A percentile compares a stretch with the other conserved stretches of the same genome.
Evolutionary conservation across 2,888 invertebrate genomes (phyloP).

Genomic region (Protonemura montana): DNA sequence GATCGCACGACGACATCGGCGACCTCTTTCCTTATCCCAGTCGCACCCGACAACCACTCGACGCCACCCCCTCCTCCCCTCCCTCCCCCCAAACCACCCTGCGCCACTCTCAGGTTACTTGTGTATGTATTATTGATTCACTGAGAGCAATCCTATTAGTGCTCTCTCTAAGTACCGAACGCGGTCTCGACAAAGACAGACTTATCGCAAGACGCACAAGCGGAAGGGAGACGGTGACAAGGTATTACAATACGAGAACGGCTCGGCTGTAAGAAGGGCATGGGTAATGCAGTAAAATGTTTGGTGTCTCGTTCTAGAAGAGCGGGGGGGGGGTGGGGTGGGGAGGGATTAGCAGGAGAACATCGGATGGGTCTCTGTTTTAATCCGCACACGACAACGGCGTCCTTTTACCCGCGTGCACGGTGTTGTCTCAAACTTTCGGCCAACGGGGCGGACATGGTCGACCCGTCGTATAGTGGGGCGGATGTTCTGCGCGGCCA

Average conservation of each 20-base stretch:
- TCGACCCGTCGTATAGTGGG: not conserved
- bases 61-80: not conserved
- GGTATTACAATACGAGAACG: not conserved
- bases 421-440: not conserved
- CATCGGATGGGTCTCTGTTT: not conserved
- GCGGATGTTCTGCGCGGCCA: not conserved
- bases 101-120: not conserved
- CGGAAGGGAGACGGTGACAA: not conserved
- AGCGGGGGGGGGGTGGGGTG: not conserved
- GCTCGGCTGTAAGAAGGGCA: not conserved
- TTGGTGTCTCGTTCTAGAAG: not conserved
- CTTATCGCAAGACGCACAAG: not conserved
- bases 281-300: conserved; percentile 3
- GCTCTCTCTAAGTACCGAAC: not conserved
- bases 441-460: not conserved
- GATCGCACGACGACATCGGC: not conserved
- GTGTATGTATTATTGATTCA: conserved; percentile 4
- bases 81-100: not conserved
- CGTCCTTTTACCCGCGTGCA: not conserved
- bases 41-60: too few species aligned
- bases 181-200: not conserved
- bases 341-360: not conserved
- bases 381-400: too few species aligned
- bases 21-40: not conserved
- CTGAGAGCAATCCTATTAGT: not conserved